Evolutionary conservation across 2,888 invertebrate genomes (phyloP).

Genomic region (Brenthis hecate): DNA sequence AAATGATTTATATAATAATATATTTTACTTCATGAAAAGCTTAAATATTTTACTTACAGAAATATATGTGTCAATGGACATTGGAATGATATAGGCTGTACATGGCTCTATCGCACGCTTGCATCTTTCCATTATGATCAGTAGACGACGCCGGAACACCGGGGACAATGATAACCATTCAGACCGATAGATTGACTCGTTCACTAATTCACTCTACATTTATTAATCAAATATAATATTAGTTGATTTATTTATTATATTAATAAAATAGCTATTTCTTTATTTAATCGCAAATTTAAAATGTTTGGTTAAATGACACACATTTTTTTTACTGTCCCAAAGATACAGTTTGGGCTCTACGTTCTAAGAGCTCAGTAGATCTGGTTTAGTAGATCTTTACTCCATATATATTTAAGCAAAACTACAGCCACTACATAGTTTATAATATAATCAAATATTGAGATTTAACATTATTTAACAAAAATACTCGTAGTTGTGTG

Average conservation of each 20-base stretch:
- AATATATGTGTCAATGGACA: conserved; percentile 68
- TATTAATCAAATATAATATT: neutral
- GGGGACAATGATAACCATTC: conserved; percentile 61
- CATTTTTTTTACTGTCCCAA: too few relatives aligned
- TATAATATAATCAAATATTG: too few relatives aligned
- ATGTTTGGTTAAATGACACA: too few relatives aligned
- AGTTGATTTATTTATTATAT: neutral
- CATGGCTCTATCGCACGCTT: conserved; percentile 53
- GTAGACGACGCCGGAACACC: conserved; percentile 56
- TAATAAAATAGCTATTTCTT: neutral
- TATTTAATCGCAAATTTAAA: too few relatives aligned
- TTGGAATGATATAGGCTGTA: conserved; percentile 64
- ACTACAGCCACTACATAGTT: too few relatives aligned
- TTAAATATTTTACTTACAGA: conserved; percentile 48
- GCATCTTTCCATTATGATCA: conserved; percentile 61
- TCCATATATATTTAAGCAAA: too few relatives aligned
- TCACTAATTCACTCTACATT: conserved; percentile 61
- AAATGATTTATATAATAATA: neutral
- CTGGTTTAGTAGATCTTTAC: too few relatives aligned
- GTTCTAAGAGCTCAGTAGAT: too few relatives aligned
- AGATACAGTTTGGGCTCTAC: too few relatives aligned
- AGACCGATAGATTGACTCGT: conserved; percentile 58
- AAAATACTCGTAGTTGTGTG: too few relatives aligned
- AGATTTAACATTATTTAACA: too few relatives aligned
- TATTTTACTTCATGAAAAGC: neutral